Evolutionary conservation across 2,797 vertebrate genomes (phyloP).

Genomic region (Carduelis carduelis): DNA sequence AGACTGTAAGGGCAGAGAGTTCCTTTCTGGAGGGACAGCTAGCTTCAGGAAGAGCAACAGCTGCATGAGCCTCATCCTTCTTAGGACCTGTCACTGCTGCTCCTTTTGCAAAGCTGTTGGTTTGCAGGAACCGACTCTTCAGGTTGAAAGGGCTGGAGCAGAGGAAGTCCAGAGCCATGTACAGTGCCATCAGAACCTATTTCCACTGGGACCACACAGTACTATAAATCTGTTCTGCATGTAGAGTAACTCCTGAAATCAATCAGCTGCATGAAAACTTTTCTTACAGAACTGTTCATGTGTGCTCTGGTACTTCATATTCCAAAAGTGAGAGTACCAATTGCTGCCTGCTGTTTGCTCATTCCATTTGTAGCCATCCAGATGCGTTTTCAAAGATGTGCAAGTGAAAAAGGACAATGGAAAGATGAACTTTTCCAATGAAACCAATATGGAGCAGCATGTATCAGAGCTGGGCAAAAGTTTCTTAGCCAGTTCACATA

Average conservation of each 20-base stretch:
- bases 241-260: neutral
- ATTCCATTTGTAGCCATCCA: neutral
- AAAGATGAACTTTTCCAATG: neutral
- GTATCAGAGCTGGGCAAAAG: neutral
- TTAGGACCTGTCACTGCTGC: neutral
- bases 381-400: neutral
- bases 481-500: neutral
- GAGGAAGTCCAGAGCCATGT: neutral
- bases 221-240: neutral
- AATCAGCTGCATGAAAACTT: neutral
- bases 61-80: neutral
- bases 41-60: neutral
- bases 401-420: neutral
- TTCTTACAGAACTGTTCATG: neutral
- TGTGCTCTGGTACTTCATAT: neutral
- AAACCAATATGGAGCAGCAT: neutral
- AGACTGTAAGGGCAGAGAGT: neutral
- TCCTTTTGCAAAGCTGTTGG: neutral
- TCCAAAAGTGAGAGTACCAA: neutral
- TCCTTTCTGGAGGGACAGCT: neutral
- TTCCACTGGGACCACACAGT: neutral
- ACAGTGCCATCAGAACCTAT: neutral
- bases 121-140: neutral
- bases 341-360: neutral
- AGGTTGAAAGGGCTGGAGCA: neutral